Conservation (phyloP, 2,113 vertebrate species). For the Emydura subglobosa region DNA sequence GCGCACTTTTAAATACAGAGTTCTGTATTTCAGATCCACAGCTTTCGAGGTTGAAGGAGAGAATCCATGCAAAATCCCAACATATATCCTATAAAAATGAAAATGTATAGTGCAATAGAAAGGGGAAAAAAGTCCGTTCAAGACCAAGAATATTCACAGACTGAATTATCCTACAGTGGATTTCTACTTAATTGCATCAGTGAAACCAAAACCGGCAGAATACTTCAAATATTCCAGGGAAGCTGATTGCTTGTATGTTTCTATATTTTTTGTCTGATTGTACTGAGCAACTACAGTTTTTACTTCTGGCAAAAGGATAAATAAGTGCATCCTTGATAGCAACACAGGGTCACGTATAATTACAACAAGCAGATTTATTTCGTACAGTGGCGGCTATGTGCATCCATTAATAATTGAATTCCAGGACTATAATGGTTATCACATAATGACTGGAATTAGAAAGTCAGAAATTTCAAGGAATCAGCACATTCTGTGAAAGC, state of each 20-base stretch:
- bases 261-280: neutral
- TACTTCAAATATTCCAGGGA: neutral
- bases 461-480: neutral
- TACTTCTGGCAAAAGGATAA: neutral
- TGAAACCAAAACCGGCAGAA: neutral
- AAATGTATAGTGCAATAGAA: neutral
- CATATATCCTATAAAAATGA: neutral
- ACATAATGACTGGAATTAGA: neutral
- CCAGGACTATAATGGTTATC: neutral
- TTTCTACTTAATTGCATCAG: neutral
- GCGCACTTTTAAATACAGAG: neutral
- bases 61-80: neutral
- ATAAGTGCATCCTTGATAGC: neutral
- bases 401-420: slow-evolving; percentile 57
- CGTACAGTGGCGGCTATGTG: neutral
- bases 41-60: neutral
- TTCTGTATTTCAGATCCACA: neutral
- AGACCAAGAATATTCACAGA: neutral
- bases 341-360: neutral
- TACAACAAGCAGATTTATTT: slow-evolving; percentile 21
- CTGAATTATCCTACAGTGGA: neutral
- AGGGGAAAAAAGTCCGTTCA: neutral
- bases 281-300: neutral
- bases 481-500: neutral
- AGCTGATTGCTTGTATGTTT: neutral